phyloP scores from a whole-genome alignment of 1,140 invertebrate genomes.

The Heterodera carotae region DNA sequence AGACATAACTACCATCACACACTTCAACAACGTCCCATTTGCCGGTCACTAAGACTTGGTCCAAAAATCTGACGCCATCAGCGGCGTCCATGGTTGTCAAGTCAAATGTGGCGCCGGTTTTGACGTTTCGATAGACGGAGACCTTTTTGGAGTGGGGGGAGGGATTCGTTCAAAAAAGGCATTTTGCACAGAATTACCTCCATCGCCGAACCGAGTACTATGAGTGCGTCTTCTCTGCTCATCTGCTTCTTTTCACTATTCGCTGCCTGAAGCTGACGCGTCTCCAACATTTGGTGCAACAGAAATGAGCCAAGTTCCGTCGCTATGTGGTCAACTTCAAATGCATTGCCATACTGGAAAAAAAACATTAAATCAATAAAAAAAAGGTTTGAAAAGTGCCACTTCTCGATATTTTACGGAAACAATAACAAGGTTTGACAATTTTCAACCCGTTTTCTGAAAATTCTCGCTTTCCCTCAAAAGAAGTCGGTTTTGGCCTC shows the following conservation, averaged over 20 bases:
- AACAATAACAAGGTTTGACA: too few species aligned
- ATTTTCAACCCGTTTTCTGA: too few species aligned
- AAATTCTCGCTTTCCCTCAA: too few species aligned
- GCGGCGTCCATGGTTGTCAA: conserved; percentile 39
- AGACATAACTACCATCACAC: not conserved
- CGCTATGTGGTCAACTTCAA: conserved; percentile 51
- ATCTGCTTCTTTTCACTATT: conserved; percentile 17
- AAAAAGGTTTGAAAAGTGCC: not conserved
- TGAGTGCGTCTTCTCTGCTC: conserved; percentile 44
- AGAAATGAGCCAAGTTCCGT: conserved; percentile 59
- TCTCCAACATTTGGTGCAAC: conserved; percentile 49
- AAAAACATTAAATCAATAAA: not conserved
- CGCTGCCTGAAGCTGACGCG: conserved; percentile 3
- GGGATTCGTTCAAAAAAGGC: conserved; percentile 14
- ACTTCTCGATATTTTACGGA: too few species aligned
- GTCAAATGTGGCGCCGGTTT: conserved; percentile 52
- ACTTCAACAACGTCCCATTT: conserved; percentile 23
- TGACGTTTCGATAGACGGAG: conserved; percentile 51
- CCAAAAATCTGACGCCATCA: conserved; percentile 35
- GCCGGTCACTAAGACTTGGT: conserved; percentile 50
- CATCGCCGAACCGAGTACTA: conserved; percentile 3
- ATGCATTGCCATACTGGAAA: conserved; percentile 55
- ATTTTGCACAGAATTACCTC: conserved; percentile 15
- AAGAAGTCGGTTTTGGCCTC: too few species aligned
- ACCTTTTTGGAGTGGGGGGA: conserved; percentile 46